These are phyloP conservation scores for Poecile atricapillus DNA, from an alignment of 2,113 vertebrate species.

Conservation along the genomic window DNA sequence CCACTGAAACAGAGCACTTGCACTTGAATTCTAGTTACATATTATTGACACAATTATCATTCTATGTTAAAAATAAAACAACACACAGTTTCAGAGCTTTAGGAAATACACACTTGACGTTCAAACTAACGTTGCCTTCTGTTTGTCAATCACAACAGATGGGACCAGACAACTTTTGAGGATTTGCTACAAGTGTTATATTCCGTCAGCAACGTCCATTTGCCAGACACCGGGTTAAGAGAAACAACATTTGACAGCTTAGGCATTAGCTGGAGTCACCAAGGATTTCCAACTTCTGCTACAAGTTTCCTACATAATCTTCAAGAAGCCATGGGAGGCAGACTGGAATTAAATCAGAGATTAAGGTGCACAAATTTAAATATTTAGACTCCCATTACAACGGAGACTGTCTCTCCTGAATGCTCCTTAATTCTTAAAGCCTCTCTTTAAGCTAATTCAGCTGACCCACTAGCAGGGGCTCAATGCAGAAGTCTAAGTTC, in stretches of 20 bases:
- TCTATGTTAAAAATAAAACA: background rate
- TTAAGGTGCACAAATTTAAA: background rate
- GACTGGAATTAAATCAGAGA: background rate
- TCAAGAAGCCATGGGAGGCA: background rate
- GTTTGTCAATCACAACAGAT: background rate
- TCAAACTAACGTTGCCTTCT: background rate
- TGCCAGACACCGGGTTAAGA: background rate
- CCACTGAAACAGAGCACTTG: background rate
- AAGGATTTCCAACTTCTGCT: background rate
- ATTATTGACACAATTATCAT: background rate
- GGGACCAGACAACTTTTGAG: background rate
- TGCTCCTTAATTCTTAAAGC: constrained; percentile 6
- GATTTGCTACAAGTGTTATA: background rate
- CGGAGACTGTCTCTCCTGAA: background rate
- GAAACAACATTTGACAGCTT: background rate
- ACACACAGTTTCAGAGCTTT: background rate
- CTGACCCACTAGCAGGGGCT: background rate
- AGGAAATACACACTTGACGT: background rate
- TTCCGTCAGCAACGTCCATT: background rate
- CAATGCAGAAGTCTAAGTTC: background rate
- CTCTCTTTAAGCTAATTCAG: background rate
- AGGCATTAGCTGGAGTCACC: background rate
- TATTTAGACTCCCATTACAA: background rate
- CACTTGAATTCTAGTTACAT: background rate
- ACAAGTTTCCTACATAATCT: background rate